Conservation (phyloP, 2,113 vertebrate species). For the Menidia beryllina region DNA sequence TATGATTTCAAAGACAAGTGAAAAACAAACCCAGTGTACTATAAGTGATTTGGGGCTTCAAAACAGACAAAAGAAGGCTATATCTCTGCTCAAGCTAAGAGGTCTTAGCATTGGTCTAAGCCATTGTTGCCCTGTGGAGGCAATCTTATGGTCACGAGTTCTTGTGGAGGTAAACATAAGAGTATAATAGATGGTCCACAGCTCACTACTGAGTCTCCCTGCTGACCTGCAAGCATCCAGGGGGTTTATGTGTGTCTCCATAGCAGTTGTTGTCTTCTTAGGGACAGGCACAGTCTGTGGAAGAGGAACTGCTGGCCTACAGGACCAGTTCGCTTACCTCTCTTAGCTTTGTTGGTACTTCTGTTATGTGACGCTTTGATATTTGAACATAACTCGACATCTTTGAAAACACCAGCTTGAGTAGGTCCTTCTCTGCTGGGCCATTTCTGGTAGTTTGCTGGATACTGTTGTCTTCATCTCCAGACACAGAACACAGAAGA, state of each 20-base stretch:
- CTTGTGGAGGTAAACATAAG: constrained; percentile 87
- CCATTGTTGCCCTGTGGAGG: constrained; percentile 84
- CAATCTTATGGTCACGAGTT: constrained; percentile 88
- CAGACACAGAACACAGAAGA: constrained; percentile 65
- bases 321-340: constrained; percentile 78
- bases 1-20: neutral
- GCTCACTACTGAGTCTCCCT: constrained; percentile 86
- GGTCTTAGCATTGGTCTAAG: constrained; percentile 82
- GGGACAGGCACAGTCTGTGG: constrained; percentile 73
- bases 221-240: constrained; percentile 83
- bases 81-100: constrained; percentile 69
- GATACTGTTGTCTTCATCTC: constrained; percentile 69
- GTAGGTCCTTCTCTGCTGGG: constrained; percentile 79
- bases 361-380: constrained; percentile 79
- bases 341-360: constrained; percentile 77
- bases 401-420: constrained; percentile 80
- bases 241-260: constrained; percentile 86
- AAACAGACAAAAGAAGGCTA: neutral
- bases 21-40: neutral
- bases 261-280: constrained; percentile 77
- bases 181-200: constrained; percentile 89
- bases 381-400: constrained; percentile 67
- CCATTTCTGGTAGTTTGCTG: constrained; percentile 72
- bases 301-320: constrained; percentile 60
- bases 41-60: neutral